These are phyloP conservation scores for Albula glossodonta DNA, from an alignment of 2,113 vertebrate species.

Conservation along the genomic window DNA sequence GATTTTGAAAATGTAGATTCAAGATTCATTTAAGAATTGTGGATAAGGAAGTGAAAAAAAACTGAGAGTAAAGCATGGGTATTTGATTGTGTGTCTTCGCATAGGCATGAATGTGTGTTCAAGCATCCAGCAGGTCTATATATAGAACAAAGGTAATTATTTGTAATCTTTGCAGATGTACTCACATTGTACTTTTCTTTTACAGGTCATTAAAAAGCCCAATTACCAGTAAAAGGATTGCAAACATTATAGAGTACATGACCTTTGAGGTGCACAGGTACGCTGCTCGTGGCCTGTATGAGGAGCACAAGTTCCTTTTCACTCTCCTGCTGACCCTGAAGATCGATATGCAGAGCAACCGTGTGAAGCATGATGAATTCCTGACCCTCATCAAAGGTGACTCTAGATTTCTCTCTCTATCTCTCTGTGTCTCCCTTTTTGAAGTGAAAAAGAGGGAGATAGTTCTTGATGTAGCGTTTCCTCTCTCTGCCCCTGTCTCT, in stretches of 20 bases:
- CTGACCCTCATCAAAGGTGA: constrained; percentile 93
- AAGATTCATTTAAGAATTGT: no score
- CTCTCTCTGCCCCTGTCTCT: background rate
- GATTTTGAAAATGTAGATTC: no score
- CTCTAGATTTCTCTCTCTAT: background rate
- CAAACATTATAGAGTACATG: constrained; percentile 90
- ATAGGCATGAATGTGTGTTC: background rate
- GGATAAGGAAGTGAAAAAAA: background rate
- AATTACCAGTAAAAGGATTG: constrained; percentile 86
- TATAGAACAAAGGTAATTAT: background rate
- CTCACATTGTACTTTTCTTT: constrained; percentile 28
- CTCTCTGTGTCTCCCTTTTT: background rate
- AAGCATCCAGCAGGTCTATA: background rate
- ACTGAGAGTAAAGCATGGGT: background rate
- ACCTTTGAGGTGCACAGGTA: constrained; percentile 89
- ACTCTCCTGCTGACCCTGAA: constrained; percentile 87
- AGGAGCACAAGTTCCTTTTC: constrained; percentile 95
- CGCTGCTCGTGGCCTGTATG: constrained; percentile 83
- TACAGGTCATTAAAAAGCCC: constrained; percentile 85
- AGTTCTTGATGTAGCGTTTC: no score
- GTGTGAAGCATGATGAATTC: constrained; percentile 88
- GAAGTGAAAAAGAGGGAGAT: no score
- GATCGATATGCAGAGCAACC: constrained; percentile 89
- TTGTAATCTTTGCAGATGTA: background rate
- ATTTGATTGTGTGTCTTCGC: background rate